Evolutionary conservation across 2,888 invertebrate genomes (phyloP).

Genomic region (Spilosoma lubricipeda): DNA sequence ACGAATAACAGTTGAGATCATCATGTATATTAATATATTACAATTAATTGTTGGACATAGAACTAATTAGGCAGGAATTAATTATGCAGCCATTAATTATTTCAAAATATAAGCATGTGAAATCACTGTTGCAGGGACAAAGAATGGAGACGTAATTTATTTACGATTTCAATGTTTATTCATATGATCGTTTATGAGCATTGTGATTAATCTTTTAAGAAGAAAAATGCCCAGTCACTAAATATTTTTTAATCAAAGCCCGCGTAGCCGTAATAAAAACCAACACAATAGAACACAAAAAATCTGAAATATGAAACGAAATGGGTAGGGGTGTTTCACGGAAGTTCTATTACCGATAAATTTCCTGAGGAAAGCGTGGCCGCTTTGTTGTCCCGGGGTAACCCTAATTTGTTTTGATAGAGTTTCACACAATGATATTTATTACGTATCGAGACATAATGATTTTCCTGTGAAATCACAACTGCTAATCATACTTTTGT

Average conservation of each 20-base stretch:
- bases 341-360: slow-evolving; percentile 69
- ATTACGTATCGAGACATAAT: slow-evolving; percentile 42
- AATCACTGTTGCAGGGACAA: not conserved
- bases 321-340: slow-evolving; percentile 55
- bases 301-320: slow-evolving; percentile 44
- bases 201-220: not conserved
- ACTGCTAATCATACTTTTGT: not conserved
- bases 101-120: not conserved
- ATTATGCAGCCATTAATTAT: too few species aligned
- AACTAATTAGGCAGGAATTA: too few species aligned
- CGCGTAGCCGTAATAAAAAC: slow-evolving; percentile 36
- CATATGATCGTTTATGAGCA: not conserved
- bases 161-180: not conserved
- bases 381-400: slow-evolving; percentile 58
- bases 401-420: slow-evolving; percentile 65
- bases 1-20: too few species aligned
- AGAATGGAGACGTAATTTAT: not conserved
- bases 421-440: slow-evolving; percentile 53
- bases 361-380: slow-evolving; percentile 63
- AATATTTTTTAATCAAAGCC: slow-evolving; percentile 25
- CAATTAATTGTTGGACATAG: too few species aligned
- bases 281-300: slow-evolving; percentile 39
- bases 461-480: slow-evolving; percentile 23
- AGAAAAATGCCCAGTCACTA: slow-evolving; percentile 11
- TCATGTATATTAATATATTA: too few species aligned